Evolutionary conservation across 2,888 invertebrate species (phyloP).

Genomic region (Drosophila kanekoi): DNA sequence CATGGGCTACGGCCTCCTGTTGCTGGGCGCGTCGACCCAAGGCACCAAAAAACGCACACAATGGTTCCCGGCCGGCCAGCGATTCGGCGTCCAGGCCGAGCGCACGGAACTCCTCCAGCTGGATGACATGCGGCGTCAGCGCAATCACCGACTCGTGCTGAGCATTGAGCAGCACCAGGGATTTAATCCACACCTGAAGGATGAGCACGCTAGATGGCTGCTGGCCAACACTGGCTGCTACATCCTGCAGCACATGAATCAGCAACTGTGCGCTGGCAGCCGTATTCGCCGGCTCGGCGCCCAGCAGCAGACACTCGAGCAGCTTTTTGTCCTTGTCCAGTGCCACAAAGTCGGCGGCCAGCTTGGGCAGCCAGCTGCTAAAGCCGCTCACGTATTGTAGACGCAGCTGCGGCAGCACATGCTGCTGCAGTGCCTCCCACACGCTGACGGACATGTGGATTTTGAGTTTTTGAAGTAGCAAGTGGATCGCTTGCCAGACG

Average conservation of each 20-base stretch:
- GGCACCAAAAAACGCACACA: conserved; percentile 82
- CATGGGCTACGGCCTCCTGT: conserved; percentile 32
- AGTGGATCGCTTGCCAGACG: conserved; percentile 80
- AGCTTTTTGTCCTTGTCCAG: conserved; percentile 74
- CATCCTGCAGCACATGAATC: conserved; percentile 60
- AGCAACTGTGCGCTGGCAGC: conserved; percentile 78
- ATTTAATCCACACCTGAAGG: conserved; percentile 83
- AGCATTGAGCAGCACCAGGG: conserved; percentile 81
- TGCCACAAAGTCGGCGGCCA: conserved; percentile 81
- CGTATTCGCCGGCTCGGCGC: conserved; percentile 74
- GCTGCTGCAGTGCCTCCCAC: conserved; percentile 76
- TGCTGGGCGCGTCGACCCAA: conserved; percentile 76
- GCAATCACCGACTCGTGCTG: conserved; percentile 79
- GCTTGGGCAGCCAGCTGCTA: conserved; percentile 79
- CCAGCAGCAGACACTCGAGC: conserved; percentile 68
- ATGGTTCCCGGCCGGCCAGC: conserved; percentile 81
- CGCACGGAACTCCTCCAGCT: conserved; percentile 75
- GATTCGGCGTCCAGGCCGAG: conserved; percentile 67
- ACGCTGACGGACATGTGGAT: conserved; percentile 39
- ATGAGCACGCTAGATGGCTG: conserved; percentile 63
- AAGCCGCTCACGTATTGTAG: conserved; percentile 77
- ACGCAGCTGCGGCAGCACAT: conserved; percentile 82
- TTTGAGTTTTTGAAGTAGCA: conserved; percentile 63
- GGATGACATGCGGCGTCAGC: conserved; percentile 71
- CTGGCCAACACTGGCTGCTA: not conserved